phyloP scores from a whole-genome alignment of 2,113 vertebrate genomes.

The Sorex fumeus region DNA sequence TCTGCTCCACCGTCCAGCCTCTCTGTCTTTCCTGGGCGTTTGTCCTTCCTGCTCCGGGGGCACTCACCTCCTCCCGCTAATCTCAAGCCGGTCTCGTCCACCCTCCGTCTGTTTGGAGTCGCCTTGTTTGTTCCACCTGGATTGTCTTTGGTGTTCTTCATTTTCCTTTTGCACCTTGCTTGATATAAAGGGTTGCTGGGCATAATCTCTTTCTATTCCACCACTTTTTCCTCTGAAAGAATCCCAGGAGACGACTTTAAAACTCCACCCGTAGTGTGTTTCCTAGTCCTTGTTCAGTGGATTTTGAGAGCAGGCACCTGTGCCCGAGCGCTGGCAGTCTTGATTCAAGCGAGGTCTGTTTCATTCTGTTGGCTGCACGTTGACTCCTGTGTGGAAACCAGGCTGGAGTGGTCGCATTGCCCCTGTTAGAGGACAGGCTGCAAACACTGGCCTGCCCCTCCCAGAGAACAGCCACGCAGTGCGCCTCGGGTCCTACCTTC shows the following conservation, averaged over 20 bases:
- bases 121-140: neutral
- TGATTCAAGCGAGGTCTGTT: neutral
- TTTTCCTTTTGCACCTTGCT: neutral
- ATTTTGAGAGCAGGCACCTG: neutral
- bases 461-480: too few species aligned
- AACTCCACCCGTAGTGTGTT: neutral
- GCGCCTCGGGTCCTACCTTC: too few species aligned
- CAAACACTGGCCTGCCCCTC: too few species aligned
- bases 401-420: too few species aligned
- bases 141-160: neutral
- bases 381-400: neutral
- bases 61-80: too few species aligned
- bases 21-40: too few species aligned
- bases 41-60: too few species aligned
- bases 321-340: neutral
- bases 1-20: too few species aligned
- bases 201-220: neutral
- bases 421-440: too few species aligned
- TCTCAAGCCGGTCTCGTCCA: too few species aligned
- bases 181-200: neutral
- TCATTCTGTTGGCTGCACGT: neutral
- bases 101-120: too few species aligned
- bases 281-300: neutral
- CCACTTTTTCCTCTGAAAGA: neutral
- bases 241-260: neutral